Conservation (phyloP, 1,140 invertebrate species). For the Coptotermes formosanus region DNA sequence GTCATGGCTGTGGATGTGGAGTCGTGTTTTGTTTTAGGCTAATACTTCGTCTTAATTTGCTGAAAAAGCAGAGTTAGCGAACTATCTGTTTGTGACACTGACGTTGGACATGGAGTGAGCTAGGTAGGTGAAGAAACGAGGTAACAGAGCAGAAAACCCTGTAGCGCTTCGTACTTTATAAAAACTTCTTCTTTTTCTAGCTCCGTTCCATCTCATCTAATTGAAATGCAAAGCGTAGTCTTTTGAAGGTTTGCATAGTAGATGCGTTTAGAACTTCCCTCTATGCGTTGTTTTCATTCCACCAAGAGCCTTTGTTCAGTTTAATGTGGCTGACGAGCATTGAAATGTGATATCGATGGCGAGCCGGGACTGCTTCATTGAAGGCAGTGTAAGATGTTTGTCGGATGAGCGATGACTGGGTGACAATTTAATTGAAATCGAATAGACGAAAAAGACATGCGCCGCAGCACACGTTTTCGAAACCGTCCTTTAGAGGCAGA, state of each 20-base stretch:
- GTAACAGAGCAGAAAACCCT: background rate
- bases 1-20: background rate
- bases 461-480: too few species aligned
- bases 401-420: background rate
- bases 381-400: conserved; percentile 6
- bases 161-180: background rate
- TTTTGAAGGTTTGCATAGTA: background rate
- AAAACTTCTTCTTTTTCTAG: background rate
- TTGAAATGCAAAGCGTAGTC: background rate
- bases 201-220: background rate
- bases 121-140: background rate
- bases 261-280: background rate
- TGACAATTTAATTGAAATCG: too few species aligned
- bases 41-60: background rate
- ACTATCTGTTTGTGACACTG: background rate
- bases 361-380: background rate
- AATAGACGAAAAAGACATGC: too few species aligned
- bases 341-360: background rate
- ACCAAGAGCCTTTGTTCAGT: background rate
- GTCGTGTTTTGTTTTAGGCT: too few species aligned
- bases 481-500: too few species aligned
- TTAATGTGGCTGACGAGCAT: background rate
- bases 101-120: background rate
- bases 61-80: background rate
- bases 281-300: background rate